Percentiles rank a stretch among this genome's conserved stretches.
These are phyloP conservation scores for Rhinoderma darwinii DNA, from an alignment of 2,113 vertebrate genomes.

Conservation along the genomic window DNA sequence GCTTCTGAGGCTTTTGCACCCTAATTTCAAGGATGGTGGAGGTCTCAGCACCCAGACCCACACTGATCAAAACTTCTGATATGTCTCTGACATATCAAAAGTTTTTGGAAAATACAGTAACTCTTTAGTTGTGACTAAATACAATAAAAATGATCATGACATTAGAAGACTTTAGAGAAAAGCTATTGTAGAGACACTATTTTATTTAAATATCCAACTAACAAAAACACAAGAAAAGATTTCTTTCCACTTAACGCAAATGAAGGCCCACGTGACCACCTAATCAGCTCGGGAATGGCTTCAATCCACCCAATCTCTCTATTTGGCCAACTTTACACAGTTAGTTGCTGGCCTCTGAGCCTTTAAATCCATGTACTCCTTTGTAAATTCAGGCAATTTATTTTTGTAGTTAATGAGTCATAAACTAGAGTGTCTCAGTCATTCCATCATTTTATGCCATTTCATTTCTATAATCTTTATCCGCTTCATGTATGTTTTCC, in stretches of 20 bases:
- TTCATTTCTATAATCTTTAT: background rate
- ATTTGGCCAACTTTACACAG: background rate
- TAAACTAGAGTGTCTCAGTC: too few relatives aligned
- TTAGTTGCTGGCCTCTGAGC: too few relatives aligned
- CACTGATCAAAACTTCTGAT: too few relatives aligned
- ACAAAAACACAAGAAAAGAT: background rate
- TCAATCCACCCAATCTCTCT: background rate
- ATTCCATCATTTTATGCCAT: too few relatives aligned
- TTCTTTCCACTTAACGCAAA: background rate
- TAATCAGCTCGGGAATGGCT: background rate
- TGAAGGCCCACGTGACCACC: background rate
- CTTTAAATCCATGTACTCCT: background rate
- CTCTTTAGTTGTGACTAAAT: background rate
- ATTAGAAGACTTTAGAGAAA: background rate
- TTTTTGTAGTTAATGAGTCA: too few relatives aligned
- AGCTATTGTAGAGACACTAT: background rate
- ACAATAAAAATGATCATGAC: background rate
- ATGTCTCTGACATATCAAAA: too few relatives aligned
- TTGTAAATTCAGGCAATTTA: background rate
- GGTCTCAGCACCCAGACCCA: too few relatives aligned
- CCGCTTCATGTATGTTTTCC: background rate
- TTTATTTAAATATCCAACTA: background rate
- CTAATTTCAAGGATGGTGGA: too few relatives aligned
- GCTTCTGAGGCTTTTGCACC: too few relatives aligned
- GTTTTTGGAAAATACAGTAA: too few relatives aligned